Percentiles rank a stretch among this genome's conserved stretches.
Evolutionary conservation across 2,888 invertebrate species (phyloP).

Genomic region (Serrognathus titanus): DNA sequence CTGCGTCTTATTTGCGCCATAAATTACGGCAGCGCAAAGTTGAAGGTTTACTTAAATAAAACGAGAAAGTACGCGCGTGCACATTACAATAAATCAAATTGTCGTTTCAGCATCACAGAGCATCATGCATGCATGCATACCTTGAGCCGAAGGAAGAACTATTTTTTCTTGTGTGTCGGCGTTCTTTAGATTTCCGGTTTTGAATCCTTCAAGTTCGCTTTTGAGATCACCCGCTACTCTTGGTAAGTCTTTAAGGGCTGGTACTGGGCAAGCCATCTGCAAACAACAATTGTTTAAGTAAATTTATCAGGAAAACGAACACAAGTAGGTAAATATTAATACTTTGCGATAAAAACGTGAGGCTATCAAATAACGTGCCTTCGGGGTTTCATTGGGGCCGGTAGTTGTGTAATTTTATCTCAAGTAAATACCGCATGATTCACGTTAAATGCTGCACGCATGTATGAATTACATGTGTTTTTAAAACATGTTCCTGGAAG

Average conservation of each 20-base stretch:
- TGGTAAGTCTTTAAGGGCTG: slow-evolving; percentile 85
- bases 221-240: slow-evolving; percentile 87
- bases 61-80: background rate
- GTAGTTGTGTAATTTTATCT: no score
- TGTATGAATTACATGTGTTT: no score
- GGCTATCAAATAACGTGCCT: no score
- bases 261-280: slow-evolving; percentile 53
- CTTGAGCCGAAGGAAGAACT: slow-evolving; percentile 89
- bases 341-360: no score
- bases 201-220: slow-evolving; percentile 88
- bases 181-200: slow-evolving; percentile 81
- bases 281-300: no score
- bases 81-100: no score
- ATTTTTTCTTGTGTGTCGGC: slow-evolving; percentile 90
- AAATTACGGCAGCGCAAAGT: background rate
- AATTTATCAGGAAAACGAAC: background rate
- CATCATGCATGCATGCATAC: slow-evolving; percentile 51
- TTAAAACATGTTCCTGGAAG: no score
- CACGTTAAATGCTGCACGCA: no score
- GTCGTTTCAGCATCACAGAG: background rate
- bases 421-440: no score
- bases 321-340: no score
- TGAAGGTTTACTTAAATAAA: background rate
- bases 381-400: no score
- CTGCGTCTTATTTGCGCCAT: background rate